Base-by-base conservation (phyloP, 2,113 vertebrate genomes). In the Perccottus glenii region DNA sequence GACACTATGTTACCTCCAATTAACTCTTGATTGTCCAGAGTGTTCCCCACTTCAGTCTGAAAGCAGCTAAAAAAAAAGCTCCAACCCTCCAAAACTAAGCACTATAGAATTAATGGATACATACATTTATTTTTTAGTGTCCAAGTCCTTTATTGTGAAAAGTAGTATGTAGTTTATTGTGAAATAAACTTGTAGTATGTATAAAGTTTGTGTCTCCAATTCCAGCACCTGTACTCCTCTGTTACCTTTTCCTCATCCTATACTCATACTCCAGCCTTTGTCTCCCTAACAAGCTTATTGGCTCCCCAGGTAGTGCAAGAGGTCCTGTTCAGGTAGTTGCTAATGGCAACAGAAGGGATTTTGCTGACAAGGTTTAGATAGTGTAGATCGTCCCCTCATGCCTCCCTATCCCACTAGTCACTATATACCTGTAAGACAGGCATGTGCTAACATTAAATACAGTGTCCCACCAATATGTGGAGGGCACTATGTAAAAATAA, bases 301-400 rank as follows among this genome's bases (percentile, higher is more conserved):
- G 73, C 65, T 87, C 78, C 81, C 74, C 69, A 77, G 73, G 79
- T 80, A 67, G 51, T 55, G 51, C 56, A 35, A 65, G 62, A 66
- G 79, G 70, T 83, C 58, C 67, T 85, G 51, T 83, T 84, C 80
- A 64, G 55, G n/a, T 69, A 69, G 81, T 80, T 88, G 88, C 80
- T 89, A 89, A 87, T 85, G 77, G 84, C 67, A 87, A 87, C 82
- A 72, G 78, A 63, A 76, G 75, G 67, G 71, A 81, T 84, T 88
- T 85, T 85, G 84, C 82, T 87, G 85, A 91, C 85, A 58, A 67
- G 62, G 78, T 72, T 40, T 16, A 48, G 52, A 65, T 78, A 76
- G 70, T 87, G 32, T 81, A 83, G 58, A 62, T 64, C 65, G 68
- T 67, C 78, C 80, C 71, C 83, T 61, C 67, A 56, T 63, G 65